phyloP scores from a whole-genome alignment of 1,140 invertebrate species.

The Phocides pigmalion region DNA sequence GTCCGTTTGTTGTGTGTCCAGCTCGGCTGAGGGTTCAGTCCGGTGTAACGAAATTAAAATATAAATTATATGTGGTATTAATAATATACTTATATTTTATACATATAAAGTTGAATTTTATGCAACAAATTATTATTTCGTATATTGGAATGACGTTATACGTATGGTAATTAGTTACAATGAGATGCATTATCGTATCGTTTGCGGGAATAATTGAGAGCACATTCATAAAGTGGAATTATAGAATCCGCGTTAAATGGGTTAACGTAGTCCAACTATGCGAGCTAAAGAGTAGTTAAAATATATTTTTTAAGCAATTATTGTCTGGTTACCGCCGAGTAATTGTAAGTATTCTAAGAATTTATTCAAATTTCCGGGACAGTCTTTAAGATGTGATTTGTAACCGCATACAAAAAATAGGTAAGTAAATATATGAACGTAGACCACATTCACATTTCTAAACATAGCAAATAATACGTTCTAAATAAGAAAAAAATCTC shows the following conservation, averaged over 20 bases:
- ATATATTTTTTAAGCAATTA: no score
- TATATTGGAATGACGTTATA: constrained; percentile 47
- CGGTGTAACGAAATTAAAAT: constrained; percentile 39
- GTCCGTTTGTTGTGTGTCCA: constrained; percentile 57
- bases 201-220: constrained; percentile 2
- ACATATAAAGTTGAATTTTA: constrained; percentile 27
- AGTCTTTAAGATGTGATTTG: not conserved
- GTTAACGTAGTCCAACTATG: no score
- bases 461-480: not conserved
- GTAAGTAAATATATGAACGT: not conserved
- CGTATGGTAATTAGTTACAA: constrained; percentile 35
- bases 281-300: no score
- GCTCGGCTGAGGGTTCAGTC: constrained; percentile 48
- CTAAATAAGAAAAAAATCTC: constrained; percentile 7
- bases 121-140: constrained; percentile 29
- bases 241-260: constrained; percentile 1
- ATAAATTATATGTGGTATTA: constrained; percentile 48
- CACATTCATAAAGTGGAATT: constrained; percentile 6
- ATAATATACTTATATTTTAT: constrained; percentile 35
- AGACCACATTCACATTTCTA: not conserved
- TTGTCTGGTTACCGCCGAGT: not conserved
- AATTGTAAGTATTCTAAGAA: constrained; percentile 8
- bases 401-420: not conserved
- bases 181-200: not conserved
- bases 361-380: not conserved